phyloP scores from a whole-genome alignment of 2,888 invertebrate species.

The Meiosimyza decipiens region DNA sequence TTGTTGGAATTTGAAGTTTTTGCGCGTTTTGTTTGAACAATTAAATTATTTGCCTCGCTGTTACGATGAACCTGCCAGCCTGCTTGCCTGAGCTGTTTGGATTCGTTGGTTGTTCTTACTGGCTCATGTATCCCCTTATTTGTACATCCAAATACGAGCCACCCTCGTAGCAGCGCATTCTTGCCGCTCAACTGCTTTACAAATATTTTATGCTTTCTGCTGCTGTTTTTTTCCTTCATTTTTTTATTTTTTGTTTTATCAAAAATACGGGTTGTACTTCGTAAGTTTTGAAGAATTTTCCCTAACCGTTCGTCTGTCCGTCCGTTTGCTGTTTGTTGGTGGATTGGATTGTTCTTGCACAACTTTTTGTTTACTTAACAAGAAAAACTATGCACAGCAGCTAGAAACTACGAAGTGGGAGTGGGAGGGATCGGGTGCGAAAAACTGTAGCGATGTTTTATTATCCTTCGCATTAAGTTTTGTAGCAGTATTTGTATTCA shows the following conservation, averaged over 20 bases:
- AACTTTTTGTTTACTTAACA: conserved; percentile 19
- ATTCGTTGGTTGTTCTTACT: too few species aligned
- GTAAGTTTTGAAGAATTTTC: conserved; percentile 21
- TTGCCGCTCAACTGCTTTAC: conserved; percentile 9
- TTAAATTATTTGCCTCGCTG: conserved; percentile 33
- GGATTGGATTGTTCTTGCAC: conserved; percentile 16
- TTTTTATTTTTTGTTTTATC: conserved; percentile 10
- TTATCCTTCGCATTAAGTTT: conserved; percentile 29
- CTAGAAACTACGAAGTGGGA: too few species aligned
- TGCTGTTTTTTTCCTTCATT: not conserved
- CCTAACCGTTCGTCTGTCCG: too few species aligned
- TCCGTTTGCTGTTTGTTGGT: not conserved
- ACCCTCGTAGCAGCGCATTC: not conserved
- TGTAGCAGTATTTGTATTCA: conserved; percentile 31
- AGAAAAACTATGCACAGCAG: conserved; percentile 17
- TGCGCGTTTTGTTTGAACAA: conserved; percentile 30
- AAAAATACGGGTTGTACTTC: conserved; percentile 21
- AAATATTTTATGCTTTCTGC: conserved; percentile 4
- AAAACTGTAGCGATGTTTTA: conserved; percentile 10
- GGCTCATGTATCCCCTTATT: too few species aligned
- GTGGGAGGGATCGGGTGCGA: conserved; percentile 48
- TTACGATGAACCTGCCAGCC: not conserved
- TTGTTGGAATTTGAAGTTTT: conserved; percentile 24
- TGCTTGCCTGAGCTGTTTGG: too few species aligned
- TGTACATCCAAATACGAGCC: too few species aligned